Conservation (phyloP, 2,888 invertebrate species). For the Deilephila porcellus region DNA sequence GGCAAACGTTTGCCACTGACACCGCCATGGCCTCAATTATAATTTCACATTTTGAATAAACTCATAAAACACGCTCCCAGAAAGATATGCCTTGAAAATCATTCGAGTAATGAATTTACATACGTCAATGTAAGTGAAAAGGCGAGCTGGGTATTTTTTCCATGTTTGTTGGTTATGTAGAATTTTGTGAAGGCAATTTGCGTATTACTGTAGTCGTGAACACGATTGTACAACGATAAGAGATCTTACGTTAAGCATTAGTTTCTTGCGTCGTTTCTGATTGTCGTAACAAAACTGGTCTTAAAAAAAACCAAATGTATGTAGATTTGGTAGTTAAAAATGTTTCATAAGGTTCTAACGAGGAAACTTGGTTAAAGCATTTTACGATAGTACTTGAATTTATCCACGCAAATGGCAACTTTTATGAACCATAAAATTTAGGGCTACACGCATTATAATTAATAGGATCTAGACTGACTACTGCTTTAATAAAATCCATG, state of each 20-base stretch:
- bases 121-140: constrained; percentile 14
- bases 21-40: constrained; percentile 49
- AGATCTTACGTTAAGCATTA: background rate
- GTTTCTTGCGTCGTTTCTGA: background rate
- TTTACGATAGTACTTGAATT: too few relatives aligned
- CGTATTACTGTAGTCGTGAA: too few relatives aligned
- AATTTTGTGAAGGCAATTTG: too few relatives aligned
- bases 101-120: constrained; percentile 7
- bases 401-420: too few relatives aligned
- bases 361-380: too few relatives aligned
- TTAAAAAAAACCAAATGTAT: background rate
- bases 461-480: too few relatives aligned
- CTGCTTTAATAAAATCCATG: too few relatives aligned
- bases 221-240: background rate
- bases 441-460: too few relatives aligned
- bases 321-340: background rate
- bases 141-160: constrained; percentile 11
- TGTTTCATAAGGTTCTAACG: background rate
- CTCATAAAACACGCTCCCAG: constrained; percentile 1
- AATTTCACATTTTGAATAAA: constrained; percentile 21
- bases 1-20: constrained; percentile 58
- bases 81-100: constrained; percentile 21
- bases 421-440: too few relatives aligned
- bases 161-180: too few relatives aligned
- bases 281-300: constrained; percentile 1